phyloP scores from a whole-genome alignment of 2,113 vertebrate genomes.

The Uropsilus gracilis region DNA sequence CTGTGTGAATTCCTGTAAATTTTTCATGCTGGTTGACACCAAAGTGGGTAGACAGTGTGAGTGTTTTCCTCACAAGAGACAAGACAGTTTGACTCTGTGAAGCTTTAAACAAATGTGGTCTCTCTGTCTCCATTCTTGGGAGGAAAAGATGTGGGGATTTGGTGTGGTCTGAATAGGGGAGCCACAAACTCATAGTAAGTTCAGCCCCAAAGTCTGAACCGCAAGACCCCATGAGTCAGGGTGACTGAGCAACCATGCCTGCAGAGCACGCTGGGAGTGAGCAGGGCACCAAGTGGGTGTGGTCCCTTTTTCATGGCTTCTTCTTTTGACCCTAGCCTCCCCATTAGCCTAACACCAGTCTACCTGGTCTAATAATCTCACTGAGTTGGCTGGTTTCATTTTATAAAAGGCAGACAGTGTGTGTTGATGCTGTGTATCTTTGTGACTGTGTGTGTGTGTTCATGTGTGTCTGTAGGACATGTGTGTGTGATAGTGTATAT shows the following conservation, averaged over 20 bases:
- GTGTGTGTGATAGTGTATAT: too few species aligned
- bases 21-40: neutral
- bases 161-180: neutral
- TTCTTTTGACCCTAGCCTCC: neutral
- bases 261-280: neutral
- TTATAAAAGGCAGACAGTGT: neutral
- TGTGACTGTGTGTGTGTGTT: neutral
- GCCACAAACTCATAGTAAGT: neutral
- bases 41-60: neutral
- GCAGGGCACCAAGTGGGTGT: too few species aligned
- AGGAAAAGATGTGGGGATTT: neutral
- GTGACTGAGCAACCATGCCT: neutral
- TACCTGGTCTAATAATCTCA: neutral
- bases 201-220: neutral
- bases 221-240: fast-evolving
- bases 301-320: neutral
- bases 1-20: neutral
- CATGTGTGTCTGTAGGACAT: neutral
- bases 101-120: neutral
- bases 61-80: neutral
- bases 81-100: neutral
- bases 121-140: neutral
- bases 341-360: neutral
- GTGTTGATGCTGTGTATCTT: neutral
- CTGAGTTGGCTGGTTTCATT: neutral